phyloP scores from a whole-genome alignment of 2,113 vertebrate genomes.

The Odocoileus hemionus region DNA sequence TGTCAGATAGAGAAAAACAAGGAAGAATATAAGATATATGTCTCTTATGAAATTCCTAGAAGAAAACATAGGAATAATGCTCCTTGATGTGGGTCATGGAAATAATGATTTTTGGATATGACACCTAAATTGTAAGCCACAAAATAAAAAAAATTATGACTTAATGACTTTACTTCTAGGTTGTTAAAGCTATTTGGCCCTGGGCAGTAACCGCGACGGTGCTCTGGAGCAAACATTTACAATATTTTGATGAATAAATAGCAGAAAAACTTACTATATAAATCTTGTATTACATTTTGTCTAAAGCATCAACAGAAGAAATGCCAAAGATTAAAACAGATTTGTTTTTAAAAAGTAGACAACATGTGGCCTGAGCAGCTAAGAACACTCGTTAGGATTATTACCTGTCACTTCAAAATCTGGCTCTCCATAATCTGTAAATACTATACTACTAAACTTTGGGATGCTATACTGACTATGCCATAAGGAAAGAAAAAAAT shows the following conservation, averaged over 20 bases:
- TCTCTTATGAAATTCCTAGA: background rate
- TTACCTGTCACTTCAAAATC: constrained; percentile 9
- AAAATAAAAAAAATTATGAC: background rate
- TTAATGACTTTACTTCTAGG: background rate
- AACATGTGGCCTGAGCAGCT: background rate
- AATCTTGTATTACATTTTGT: background rate
- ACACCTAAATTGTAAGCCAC: background rate
- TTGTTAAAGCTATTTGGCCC: constrained; percentile 11
- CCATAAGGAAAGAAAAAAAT: background rate
- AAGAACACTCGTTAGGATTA: background rate
- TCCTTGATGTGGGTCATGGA: background rate
- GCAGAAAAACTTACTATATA: background rate
- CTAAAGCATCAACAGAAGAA: constrained; percentile 26
- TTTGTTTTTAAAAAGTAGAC: background rate
- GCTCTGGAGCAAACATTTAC: background rate
- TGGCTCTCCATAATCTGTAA: background rate
- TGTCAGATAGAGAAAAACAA: background rate
- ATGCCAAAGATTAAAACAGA: background rate
- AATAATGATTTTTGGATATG: background rate
- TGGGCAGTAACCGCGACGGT: background rate
- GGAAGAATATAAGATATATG: background rate
- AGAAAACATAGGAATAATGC: background rate
- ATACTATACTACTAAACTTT: background rate
- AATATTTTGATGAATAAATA: background rate
- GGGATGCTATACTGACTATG: background rate